These are phyloP conservation scores for Phlogophora meticulosa DNA, from an alignment of 2,888 invertebrate species.

Conservation along the genomic window DNA sequence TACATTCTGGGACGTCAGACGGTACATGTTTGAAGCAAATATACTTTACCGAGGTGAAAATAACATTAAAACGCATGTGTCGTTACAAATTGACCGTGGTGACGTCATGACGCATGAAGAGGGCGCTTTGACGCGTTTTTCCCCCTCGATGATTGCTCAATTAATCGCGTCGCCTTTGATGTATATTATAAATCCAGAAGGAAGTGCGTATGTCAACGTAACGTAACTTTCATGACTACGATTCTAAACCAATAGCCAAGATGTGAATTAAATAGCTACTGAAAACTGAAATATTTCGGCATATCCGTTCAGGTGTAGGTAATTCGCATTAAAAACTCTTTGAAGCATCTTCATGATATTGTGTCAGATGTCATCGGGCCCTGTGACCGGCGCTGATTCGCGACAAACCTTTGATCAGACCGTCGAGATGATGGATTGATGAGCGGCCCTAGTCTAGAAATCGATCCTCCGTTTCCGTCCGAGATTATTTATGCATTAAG, in stretches of 20 bases:
- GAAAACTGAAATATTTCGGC: constrained; percentile 43
- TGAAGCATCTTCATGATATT: constrained; percentile 59
- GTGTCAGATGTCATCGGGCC: constrained; percentile 63
- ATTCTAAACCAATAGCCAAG: constrained; percentile 20
- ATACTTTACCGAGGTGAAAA: constrained; percentile 48
- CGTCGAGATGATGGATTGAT: constrained; percentile 82
- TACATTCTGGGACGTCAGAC: constrained; percentile 10
- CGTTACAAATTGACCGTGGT: constrained; percentile 77
- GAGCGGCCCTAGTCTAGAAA: constrained; percentile 75
- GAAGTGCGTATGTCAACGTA: constrained; percentile 37
- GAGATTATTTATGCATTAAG: constrained; percentile 76
- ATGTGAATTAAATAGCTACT: constrained; percentile 33
- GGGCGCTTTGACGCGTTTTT: constrained; percentile 69
- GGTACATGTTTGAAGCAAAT: constrained; percentile 29
- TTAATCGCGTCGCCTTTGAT: constrained; percentile 84
- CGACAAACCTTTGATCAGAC: constrained; percentile 84
- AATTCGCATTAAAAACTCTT: constrained; percentile 68
- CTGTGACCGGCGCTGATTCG: constrained; percentile 71
- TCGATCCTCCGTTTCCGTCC: constrained; percentile 80
- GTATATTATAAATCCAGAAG: constrained; percentile 70
- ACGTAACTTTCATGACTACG: constrained; percentile 58
- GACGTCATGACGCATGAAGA: constrained; percentile 78
- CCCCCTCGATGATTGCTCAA: constrained; percentile 80
- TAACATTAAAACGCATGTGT: constrained; percentile 75
- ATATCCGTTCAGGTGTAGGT: constrained; percentile 61